phyloP scores from a whole-genome alignment of 2,797 vertebrate species.

The Danio kyathit region DNA sequence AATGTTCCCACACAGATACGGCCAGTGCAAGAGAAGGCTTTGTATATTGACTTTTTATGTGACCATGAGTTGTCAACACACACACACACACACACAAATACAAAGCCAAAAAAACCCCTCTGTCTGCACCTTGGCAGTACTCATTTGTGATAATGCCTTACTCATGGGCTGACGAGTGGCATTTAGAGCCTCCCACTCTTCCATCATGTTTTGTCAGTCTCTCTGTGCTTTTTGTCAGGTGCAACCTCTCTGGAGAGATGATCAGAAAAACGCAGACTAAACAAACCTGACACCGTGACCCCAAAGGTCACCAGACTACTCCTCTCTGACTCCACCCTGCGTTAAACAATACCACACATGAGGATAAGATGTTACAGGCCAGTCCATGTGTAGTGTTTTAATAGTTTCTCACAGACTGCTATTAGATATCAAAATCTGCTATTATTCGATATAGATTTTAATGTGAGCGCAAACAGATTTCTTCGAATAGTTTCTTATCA shows the following conservation, averaged over 20 bases:
- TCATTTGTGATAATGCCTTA: not conserved
- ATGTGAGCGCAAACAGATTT: not conserved
- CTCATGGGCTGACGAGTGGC: not conserved
- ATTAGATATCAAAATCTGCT: not conserved
- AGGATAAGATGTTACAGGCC: not conserved
- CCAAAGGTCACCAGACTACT: conserved; percentile 39
- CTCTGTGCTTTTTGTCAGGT: conserved; percentile 12
- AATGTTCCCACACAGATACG: conserved; percentile 72
- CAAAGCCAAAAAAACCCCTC: not conserved
- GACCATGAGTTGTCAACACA: conserved; percentile 27
- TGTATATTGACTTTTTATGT: not conserved
- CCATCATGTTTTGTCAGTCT: conserved; percentile 18
- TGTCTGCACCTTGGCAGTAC: not conserved
- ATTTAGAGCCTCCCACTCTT: not conserved
- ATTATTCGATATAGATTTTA: not conserved
- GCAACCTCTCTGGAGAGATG: conserved; percentile 11
- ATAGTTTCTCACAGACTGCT: not conserved
- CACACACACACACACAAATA: conserved; percentile 7
- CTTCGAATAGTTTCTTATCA: not conserved
- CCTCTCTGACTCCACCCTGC: conserved; percentile 32
- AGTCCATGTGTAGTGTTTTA: not conserved
- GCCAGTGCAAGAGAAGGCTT: conserved; percentile 50
- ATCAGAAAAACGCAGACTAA: conserved; percentile 54
- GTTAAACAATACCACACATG: conserved; percentile 47
- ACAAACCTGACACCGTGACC: conserved; percentile 53